Percentiles rank a stretch among this genome's conserved stretches.
phyloP scores from a whole-genome alignment of 1,140 invertebrate genomes.

The Harpegnathos saltator region DNA sequence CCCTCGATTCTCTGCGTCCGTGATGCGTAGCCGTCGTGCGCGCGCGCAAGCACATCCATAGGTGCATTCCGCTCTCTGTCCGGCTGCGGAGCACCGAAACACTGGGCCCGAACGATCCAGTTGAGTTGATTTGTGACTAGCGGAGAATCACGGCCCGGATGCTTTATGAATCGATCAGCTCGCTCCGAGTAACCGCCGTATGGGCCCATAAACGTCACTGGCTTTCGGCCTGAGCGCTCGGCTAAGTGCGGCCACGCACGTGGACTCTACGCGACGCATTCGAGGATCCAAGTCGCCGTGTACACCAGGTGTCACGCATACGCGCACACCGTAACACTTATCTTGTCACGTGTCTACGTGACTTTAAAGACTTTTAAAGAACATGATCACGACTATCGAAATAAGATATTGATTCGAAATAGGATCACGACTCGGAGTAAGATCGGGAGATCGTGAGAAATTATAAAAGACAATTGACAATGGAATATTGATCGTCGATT shows the following conservation, averaged over 20 bases:
- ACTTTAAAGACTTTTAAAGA: too few species aligned
- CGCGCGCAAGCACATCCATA: slow-evolving; percentile 59
- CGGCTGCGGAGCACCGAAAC: slow-evolving; percentile 76
- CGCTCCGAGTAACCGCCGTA: slow-evolving; percentile 67
- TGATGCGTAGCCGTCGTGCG: slow-evolving; percentile 67
- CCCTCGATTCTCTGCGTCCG: slow-evolving; percentile 44
- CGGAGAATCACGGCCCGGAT: slow-evolving; percentile 73
- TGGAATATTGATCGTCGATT: too few species aligned
- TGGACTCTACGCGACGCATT: too few species aligned
- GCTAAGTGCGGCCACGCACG: slow-evolving; percentile 3
- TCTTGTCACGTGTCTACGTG: too few species aligned
- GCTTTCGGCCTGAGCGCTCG: slow-evolving; percentile 55
- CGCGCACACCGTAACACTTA: too few species aligned
- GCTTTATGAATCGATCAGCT: slow-evolving; percentile 83
- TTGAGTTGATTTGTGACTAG: slow-evolving; percentile 82
- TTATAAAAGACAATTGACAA: too few species aligned
- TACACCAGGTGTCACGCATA: too few species aligned
- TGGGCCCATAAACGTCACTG: slow-evolving; percentile 80
- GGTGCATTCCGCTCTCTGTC: slow-evolving; percentile 67
- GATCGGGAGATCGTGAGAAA: too few species aligned
- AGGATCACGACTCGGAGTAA: too few species aligned
- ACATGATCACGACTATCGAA: too few species aligned
- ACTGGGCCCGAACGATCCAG: slow-evolving; percentile 76
- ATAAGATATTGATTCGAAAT: too few species aligned
- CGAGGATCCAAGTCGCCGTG: too few species aligned